Conservation (phyloP, 2,113 vertebrate genomes). For the Entelurus aequoreus region DNA sequence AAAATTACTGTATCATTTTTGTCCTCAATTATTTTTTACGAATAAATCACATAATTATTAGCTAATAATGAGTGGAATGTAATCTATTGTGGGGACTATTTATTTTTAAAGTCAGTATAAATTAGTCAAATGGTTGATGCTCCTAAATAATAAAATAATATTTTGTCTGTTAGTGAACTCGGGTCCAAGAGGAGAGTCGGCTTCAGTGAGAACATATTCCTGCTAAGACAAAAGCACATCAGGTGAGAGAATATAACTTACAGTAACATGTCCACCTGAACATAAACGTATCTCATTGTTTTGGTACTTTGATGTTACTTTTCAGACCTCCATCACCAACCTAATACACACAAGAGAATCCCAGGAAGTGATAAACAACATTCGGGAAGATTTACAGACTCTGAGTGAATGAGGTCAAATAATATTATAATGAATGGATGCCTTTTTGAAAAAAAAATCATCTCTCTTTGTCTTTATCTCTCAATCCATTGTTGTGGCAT, state of each 20-base stretch:
- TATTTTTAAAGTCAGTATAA: not conserved
- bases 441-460: constrained; percentile 36
- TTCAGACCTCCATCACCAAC: constrained; percentile 35
- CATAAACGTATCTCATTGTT: constrained; percentile 1
- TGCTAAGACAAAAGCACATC: constrained; percentile 78
- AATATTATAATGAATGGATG: constrained; percentile 54
- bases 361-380: constrained; percentile 45
- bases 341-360: constrained; percentile 28
- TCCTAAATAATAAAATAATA: not conserved
- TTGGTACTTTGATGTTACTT: constrained; percentile 6
- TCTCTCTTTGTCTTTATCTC: constrained; percentile 34
- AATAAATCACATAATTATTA: no score
- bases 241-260: constrained; percentile 54
- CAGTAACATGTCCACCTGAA: not conserved
- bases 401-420: constrained; percentile 56
- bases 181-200: constrained; percentile 81
- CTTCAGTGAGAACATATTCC: constrained; percentile 89
- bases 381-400: constrained; percentile 56
- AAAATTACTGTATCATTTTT: no score
- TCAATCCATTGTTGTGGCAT: constrained; percentile 68
- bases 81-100: not conserved
- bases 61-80: no score
- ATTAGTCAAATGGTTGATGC: not conserved
- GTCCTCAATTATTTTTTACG: no score
- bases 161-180: constrained; percentile 70